These are phyloP conservation scores for Malurus alboscapulatus DNA, from an alignment of 2,113 vertebrate genomes.

Conservation along the genomic window DNA sequence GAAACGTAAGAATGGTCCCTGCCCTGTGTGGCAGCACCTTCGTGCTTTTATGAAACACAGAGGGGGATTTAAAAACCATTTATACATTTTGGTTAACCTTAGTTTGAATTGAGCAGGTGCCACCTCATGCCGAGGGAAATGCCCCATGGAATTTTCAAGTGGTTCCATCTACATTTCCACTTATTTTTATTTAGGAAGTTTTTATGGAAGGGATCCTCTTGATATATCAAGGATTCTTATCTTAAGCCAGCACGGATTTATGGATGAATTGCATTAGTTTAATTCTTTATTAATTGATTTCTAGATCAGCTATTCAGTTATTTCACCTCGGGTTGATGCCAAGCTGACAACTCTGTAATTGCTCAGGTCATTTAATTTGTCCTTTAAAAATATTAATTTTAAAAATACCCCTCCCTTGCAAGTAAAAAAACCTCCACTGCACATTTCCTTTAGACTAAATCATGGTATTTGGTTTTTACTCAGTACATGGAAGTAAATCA, in stretches of 20 bases:
- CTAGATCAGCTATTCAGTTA: not conserved
- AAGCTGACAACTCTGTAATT: not conserved
- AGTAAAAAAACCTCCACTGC: not conserved
- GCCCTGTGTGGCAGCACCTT: not conserved
- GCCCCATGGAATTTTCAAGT: not conserved
- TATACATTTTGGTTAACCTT: not conserved
- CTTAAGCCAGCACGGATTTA: not conserved
- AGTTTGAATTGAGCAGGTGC: not conserved
- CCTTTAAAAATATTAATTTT: not conserved
- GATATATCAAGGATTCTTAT: not conserved
- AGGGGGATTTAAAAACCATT: not conserved
- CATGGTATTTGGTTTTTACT: not conserved
- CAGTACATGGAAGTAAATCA: not conserved
- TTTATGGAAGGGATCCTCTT: not conserved
- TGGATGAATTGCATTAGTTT: not conserved
- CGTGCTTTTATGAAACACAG: not conserved
- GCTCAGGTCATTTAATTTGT: not conserved
- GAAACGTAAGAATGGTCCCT: not conserved
- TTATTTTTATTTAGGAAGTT: not conserved
- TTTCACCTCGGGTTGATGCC: not conserved
- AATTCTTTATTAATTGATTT: not conserved
- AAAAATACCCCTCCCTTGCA: accelerated
- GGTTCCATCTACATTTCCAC: not conserved
- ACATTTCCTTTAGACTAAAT: not conserved
- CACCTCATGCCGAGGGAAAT: accelerated